Conservation (phyloP, 2,113 vertebrate species). For the Calcarius ornatus region DNA sequence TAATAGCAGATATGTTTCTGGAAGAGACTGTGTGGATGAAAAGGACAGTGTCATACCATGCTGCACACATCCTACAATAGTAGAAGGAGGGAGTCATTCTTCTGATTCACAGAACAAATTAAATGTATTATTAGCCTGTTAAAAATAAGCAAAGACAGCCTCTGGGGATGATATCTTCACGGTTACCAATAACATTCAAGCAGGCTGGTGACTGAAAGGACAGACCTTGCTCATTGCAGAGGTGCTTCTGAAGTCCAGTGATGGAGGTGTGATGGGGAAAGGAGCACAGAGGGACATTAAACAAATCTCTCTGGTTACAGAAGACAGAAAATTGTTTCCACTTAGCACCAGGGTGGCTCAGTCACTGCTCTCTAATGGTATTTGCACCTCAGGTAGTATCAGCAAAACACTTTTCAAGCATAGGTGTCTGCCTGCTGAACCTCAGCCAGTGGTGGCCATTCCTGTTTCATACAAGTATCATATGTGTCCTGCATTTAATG, state of each 20-base stretch:
- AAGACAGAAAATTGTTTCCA: background rate
- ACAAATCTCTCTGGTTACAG: background rate
- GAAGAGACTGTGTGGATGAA: background rate
- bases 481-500: background rate
- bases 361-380: background rate
- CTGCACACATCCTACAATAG: background rate
- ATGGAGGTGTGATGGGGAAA: background rate
- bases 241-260: background rate
- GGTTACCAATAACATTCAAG: background rate
- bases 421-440: background rate
- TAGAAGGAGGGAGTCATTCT: background rate
- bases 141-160: background rate
- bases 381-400: background rate
- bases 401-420: background rate
- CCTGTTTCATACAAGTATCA: rapidly evolving
- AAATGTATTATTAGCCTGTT: background rate
- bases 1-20: background rate
- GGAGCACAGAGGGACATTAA: background rate
- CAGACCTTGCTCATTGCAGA: background rate
- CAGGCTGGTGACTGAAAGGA: background rate
- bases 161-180: background rate
- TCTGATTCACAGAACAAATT: background rate
- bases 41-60: background rate
- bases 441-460: background rate
- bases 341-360: background rate